phyloP scores from a whole-genome alignment of 2,888 invertebrate genomes.

The Liopterus haemorrhoidalis region DNA sequence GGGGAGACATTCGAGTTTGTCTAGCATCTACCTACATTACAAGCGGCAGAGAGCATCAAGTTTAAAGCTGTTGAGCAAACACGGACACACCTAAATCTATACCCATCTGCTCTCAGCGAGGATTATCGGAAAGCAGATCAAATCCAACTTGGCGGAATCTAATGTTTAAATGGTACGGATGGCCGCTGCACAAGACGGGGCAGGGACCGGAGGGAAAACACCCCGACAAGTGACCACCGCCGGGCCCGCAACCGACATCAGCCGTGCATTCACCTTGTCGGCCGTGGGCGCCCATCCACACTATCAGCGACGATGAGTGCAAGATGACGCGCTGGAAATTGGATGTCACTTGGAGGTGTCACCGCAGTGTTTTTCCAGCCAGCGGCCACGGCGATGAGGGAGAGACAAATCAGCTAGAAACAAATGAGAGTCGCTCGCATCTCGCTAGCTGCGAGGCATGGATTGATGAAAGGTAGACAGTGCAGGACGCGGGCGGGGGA shows the following conservation, averaged over 20 bases:
- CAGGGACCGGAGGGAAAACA: slow-evolving; percentile 5
- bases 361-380: slow-evolving; percentile 46
- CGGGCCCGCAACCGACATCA: slow-evolving; percentile 32
- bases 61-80: slow-evolving; percentile 48
- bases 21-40: slow-evolving; percentile 39
- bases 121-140: slow-evolving; percentile 46
- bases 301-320: no score
- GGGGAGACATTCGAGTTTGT: slow-evolving; percentile 20
- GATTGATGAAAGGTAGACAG: slow-evolving; percentile 35
- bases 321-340: slow-evolving; percentile 48
- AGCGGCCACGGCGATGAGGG: slow-evolving; percentile 40
- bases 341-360: slow-evolving; percentile 49
- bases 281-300: slow-evolving; percentile 30
- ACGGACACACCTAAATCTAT: slow-evolving; percentile 48
- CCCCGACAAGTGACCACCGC: slow-evolving; percentile 34
- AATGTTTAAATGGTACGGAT: slow-evolving; percentile 25
- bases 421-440: slow-evolving; percentile 38
- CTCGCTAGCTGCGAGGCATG: slow-evolving; percentile 26
- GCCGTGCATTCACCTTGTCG: slow-evolving; percentile 31
- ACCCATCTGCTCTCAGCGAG: slow-evolving; percentile 43
- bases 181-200: slow-evolving; percentile 1
- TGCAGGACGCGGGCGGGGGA: slow-evolving; percentile 1
- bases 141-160: slow-evolving; percentile 43
- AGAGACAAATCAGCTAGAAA: slow-evolving; percentile 47
- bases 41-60: slow-evolving; percentile 38